Evolutionary conservation across 1,140 invertebrate species (phyloP), one percentile per base, ranked within the genome.

Genomic region (Dendrolimus kikuchii): DNA sequence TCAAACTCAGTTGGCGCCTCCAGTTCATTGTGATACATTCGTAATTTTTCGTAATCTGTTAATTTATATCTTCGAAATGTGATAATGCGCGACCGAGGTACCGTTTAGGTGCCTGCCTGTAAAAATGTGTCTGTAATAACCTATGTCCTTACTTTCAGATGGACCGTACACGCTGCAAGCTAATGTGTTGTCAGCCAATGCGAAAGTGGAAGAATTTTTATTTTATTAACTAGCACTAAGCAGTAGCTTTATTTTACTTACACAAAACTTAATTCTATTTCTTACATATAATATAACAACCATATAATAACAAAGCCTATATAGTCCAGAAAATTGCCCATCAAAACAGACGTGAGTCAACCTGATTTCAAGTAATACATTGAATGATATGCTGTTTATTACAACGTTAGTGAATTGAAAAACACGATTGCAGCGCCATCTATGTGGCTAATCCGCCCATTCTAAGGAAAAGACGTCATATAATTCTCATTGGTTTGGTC

Each of bases 121-220:
- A 23, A 23, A 23, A 23, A 23, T 1, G 23, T 23, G 23, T 2
- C 23, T 23, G 23, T 23, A 23, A 23, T 40, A 38, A 51, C 38
- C 10, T 7, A 7, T 41, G 23, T 53, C 57, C 57, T 53, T 51
- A 6, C 40, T 72, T 71, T 36, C 73, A 76, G 73, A 71, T 62
- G 73, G 73, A 4, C 64, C 73, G 2, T 73, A 57, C 43, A 71
- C 73, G 5, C 48, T 76, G 8, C 61, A 64, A 46, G 58, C 57
- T 3, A 74, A 74, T 42, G 74, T 77, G 3, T 43, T 76, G 5
- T 56, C 60, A 46, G 60, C 73, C 0, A 54, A 73, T 42, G 66
- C 60, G 0, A 51, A 49, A 5, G 43, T 76, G 7, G 60, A 69
- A 7, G 73, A 76, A 48, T 73, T 76, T 57, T 10, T 69, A 23